Conservation (phyloP, 2,113 vertebrate species). For the Noturus placidus region DNA sequence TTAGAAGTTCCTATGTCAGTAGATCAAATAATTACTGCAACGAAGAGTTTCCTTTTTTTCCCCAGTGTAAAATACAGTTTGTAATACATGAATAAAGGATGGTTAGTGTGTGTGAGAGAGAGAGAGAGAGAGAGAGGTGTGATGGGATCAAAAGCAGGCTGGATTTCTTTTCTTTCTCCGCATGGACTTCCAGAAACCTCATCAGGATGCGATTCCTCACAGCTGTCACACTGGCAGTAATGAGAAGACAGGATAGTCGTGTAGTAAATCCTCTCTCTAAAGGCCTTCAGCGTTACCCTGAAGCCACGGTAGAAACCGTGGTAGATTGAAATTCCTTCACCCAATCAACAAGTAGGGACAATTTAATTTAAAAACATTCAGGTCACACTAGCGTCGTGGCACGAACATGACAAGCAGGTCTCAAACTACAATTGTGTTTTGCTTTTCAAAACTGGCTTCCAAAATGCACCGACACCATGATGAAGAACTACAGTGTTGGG, state of each 20-base stretch:
- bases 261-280: neutral
- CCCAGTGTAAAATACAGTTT: neutral
- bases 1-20: neutral
- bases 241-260: neutral
- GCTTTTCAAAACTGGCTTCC: too few species aligned
- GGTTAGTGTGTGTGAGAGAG: neutral
- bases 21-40: neutral
- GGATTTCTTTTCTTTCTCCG: neutral
- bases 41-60: neutral
- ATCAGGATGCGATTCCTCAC: neutral
- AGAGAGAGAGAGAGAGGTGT: neutral
- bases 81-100: neutral
- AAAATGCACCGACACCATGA: too few species aligned
- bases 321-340: neutral
- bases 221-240: neutral
- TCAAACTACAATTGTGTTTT: too few species aligned
- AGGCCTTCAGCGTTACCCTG: neutral
- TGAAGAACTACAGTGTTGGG: too few species aligned
- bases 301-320: neutral
- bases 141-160: slow-evolving; percentile 33
- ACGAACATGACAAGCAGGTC: too few species aligned
- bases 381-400: too few species aligned
- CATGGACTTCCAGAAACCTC: neutral
- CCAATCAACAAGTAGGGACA: neutral
- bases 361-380: too few species aligned